Base-by-base conservation (phyloP, 2,797 vertebrate genomes). In the Rousettus madagascariensis region DNA sequence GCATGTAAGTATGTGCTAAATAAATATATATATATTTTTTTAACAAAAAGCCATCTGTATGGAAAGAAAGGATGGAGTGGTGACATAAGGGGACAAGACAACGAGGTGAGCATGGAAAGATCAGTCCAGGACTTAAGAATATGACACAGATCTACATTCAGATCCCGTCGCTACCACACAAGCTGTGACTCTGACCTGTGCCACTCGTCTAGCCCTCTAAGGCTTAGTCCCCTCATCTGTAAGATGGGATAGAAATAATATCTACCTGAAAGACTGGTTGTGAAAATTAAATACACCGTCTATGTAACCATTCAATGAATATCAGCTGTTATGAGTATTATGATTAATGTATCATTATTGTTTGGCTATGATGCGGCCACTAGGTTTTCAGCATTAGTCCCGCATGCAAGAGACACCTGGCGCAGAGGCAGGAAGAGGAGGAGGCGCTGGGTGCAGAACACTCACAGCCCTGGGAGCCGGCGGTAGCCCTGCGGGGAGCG, bases 401-500 rank as follows among this genome's bases (percentile, higher is more conserved):
- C 49, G 11, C 3, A 6, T 0, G 5, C 43, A 13, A 53, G 17
- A 24, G 30, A 30, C 12, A 1, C n/a, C 4, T 3, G 38, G 7
- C 38, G 38, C 59, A 83, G 49, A 82, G 0, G 10, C 38, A 63
- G 30, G 24, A 8, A 2, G 26, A 8, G 6, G 10, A 49, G 49
- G 15, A 72, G 12, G 33, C 33, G n/a, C 24, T 6, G 22, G 36
- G 12, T 16, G 15, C 43, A n/a, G 24, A 49, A 36, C 13, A 20
- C 26, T 24, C 74, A 17, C 17, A 46, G 87, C 12, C 13, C 82
- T 5, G 22, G 16, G 20, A 75, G 46, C 59, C 59, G 59, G 59
- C 0, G 0, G 16, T 2, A 69, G 55, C 57, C 72, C 72, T 43
- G 8, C 6, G 0, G 82, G 46, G 20, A 53, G 24, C 0, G 0